Evolutionary conservation across 2,888 invertebrate genomes (phyloP), one percentile per base, ranked within the genome.

Genomic region (Agonopterix subpropinquella): DNA sequence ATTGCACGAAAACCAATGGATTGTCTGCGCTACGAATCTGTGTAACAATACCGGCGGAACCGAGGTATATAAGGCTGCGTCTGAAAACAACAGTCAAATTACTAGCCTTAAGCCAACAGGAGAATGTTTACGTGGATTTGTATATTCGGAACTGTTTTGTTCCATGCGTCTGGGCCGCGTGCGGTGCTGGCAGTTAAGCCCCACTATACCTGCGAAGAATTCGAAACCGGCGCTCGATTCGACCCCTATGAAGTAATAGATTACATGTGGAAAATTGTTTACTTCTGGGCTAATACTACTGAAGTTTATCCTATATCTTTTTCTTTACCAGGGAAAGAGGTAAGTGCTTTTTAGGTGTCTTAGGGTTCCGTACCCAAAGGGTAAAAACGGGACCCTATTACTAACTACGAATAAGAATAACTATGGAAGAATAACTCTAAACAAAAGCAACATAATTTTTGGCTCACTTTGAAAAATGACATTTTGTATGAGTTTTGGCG

Each of bases 181-280:
- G 41, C 15, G 8, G 57, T 47, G 43, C 46, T 45, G 46, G 54
- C 55, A 18, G 39, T 42, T n/a, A 47, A 42, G 35, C 53, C 59
- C 35, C 57, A 66, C 54, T 53, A 65, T 53, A 71, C 76, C 53
- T 85, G 82, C 53, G 81, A 84, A 55, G 69, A 79, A 59, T 85
- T 84, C 50, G 83, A 82, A 62, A 65, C 53, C 0, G 72, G 65
- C 11, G 79, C 80, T 28, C 60, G 59, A 36, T 83, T 85, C 53
- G 70, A 73, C 51, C 77, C 80, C 1, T 72, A 76, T 50, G 57
- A 69, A 48, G 54, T 78, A 48, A 60, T 83, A 47, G 77, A 78
- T 54, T 69, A 77, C 8, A 64, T 72, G 65, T 83, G 84, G 83
- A 83, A 74, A 63, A 80, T 83, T 64, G 77, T 84, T 58, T 85